Evolutionary conservation across 2,797 vertebrate genomes (phyloP), one percentile per base, ranked within the genome.

Genomic region (Masticophis lateralis): DNA sequence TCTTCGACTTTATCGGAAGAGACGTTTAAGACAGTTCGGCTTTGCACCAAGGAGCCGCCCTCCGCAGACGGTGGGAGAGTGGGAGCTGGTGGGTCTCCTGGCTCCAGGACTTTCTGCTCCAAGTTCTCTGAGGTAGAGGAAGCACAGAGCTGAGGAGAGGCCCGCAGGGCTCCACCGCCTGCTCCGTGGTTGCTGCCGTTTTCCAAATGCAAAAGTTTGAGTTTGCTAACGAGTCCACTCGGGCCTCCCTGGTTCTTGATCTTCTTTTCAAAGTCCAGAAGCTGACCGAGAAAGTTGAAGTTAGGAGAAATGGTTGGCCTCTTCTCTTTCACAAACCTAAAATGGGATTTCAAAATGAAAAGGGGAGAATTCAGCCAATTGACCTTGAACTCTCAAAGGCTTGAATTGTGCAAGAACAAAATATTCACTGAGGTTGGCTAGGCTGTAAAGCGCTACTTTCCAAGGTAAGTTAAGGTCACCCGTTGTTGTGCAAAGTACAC

Each of bases 281-380:
- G 98, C 95, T 99, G 99, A 93, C 99, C 99, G 97, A 99, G 98
- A 94, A 99, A 99, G 97, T 99, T 99, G 94, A 99, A 99, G 98
- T 99, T 99, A 0, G 99, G 99, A 1, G 99, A 99, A 97, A 99
- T 99, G 94, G 99, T 99, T 0, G 99, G 99, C 63, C 99, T 97
- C 95, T 99, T 99, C 97, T 99, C 99, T 98, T 99, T 99, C 93
- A 99, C 99, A 60, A 99, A 99, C 97, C 99, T 99, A 94, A 28
- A 18, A 32, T 32, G 74, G 88, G 90, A 69, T 83, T 83, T 12
- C 43, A 9, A 6, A 83, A 83, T 0, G 43, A 12, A 47, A 83
- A 83, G 27, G 4, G 10, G 37, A 8, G 74, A 12, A 83, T 12
- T 83, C 74, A 83, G 27, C 28, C 66, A 55, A 25, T 13, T 2